These are phyloP conservation scores for Apotomis capreana DNA, from an alignment of 2,888 invertebrate genomes.

Conservation along the genomic window DNA sequence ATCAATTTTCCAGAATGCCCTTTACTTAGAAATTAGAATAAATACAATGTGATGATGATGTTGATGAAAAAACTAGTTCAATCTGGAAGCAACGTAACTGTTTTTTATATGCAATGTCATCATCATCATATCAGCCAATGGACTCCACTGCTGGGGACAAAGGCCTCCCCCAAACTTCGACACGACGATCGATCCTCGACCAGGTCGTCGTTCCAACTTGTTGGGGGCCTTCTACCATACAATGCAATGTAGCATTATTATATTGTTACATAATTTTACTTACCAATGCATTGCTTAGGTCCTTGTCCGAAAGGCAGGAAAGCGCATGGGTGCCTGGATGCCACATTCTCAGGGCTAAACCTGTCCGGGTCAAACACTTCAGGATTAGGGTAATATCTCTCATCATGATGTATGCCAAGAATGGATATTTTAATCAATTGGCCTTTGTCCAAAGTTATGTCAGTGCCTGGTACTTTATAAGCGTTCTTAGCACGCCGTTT, in stretches of 20 bases:
- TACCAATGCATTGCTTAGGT: constrained; percentile 23
- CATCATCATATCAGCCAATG: too few species aligned
- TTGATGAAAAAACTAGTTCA: too few species aligned
- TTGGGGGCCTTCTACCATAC: too few species aligned
- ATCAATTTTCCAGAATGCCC: constrained; percentile 4
- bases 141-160: too few species aligned
- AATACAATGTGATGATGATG: too few species aligned
- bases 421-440: constrained; percentile 12
- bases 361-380: constrained; percentile 21
- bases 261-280: neutral
- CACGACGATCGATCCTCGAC: too few species aligned
- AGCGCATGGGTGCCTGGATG: constrained; percentile 21
- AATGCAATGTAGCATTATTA: too few species aligned
- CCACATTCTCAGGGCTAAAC: constrained; percentile 14
- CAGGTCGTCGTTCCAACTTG: too few species aligned
- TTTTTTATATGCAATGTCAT: too few species aligned
- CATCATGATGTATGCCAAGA: constrained; percentile 25
- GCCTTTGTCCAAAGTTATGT: constrained; percentile 17
- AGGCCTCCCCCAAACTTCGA: too few species aligned
- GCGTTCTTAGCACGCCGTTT: constrained; percentile 7
- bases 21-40: neutral
- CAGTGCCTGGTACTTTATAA: constrained; percentile 20
- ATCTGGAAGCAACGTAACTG: too few species aligned
- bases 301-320: constrained; percentile 30
- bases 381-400: constrained; percentile 16